These are phyloP conservation scores for Tapirus terrestris DNA, from an alignment of 2,113 vertebrate species.

Conservation along the genomic window DNA sequence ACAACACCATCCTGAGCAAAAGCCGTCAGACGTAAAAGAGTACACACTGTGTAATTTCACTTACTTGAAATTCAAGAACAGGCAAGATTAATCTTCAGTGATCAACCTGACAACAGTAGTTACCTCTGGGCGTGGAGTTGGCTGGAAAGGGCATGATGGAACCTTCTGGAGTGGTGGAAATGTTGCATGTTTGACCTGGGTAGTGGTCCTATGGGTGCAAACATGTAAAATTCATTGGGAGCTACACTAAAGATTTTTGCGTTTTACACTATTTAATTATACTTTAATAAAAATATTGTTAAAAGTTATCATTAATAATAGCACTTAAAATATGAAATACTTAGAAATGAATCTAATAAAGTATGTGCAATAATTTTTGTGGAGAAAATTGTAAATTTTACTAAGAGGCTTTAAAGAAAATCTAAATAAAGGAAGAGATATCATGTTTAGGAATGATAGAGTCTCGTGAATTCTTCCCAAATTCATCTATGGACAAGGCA, in stretches of 20 bases:
- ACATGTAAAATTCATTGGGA: background rate
- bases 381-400: background rate
- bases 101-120: accelerated
- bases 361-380: background rate
- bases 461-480: background rate
- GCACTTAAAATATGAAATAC: background rate
- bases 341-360: background rate
- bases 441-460: background rate
- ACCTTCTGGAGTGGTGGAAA: too few species aligned
- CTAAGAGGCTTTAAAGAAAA: background rate
- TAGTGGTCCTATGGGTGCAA: accelerated
- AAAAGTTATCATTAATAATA: background rate
- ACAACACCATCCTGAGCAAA: background rate
- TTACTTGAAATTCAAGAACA: background rate
- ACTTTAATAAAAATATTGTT: background rate
- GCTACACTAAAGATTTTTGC: accelerated
- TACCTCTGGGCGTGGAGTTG: too few species aligned
- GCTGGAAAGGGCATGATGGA: background rate
- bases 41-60: accelerated
- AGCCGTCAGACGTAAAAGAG: background rate
- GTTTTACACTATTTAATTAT: background rate
- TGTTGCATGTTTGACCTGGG: background rate
- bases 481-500: accelerated
- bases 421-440: background rate
- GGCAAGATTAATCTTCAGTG: accelerated